Evolutionary conservation across 2,888 invertebrate genomes (phyloP).

Genomic region (Parnassius glacialis): DNA sequence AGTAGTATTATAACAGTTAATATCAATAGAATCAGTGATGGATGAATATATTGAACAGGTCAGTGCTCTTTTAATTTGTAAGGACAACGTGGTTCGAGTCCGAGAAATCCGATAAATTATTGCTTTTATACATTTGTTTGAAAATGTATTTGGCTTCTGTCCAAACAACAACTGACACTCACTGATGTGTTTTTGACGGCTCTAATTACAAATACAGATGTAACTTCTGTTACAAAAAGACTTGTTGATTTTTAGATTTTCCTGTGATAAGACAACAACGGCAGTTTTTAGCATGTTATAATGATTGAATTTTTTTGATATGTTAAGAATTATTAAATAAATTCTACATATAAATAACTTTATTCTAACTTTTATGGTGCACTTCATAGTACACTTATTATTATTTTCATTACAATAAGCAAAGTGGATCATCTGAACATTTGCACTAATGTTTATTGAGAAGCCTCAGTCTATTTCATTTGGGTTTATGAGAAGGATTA

Average conservation of each 20-base stretch:
- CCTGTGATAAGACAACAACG: not conserved
- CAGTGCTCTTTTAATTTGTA: slow-evolving; percentile 41
- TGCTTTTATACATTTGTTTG: slow-evolving; percentile 7
- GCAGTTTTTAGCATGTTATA: not conserved
- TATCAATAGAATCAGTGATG: slow-evolving; percentile 34
- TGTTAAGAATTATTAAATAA: no score
- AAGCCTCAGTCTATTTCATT: no score
- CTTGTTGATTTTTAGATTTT: slow-evolving; percentile 11
- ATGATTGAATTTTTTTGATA: no score
- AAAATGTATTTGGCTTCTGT: slow-evolving; percentile 12
- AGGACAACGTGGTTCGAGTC: slow-evolving; percentile 8
- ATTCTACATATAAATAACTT: no score
- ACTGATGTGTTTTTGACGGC: slow-evolving; percentile 1
- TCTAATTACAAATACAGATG: slow-evolving; percentile 9
- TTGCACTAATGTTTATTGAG: no score
- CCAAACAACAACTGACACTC: slow-evolving; percentile 3
- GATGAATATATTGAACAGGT: slow-evolving; percentile 47
- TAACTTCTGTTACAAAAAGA: not conserved
- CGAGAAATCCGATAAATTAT: slow-evolving; percentile 2
- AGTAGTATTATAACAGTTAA: no score
- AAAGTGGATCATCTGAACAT: no score
- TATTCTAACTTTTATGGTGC: no score
- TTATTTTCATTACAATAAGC: no score
- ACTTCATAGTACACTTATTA: no score
- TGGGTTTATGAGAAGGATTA: no score